Percentiles rank a stretch among this genome's conserved stretches.
Evolutionary conservation across 1,140 invertebrate genomes (phyloP).

Genomic region (Drosophila malerkotliana): DNA sequence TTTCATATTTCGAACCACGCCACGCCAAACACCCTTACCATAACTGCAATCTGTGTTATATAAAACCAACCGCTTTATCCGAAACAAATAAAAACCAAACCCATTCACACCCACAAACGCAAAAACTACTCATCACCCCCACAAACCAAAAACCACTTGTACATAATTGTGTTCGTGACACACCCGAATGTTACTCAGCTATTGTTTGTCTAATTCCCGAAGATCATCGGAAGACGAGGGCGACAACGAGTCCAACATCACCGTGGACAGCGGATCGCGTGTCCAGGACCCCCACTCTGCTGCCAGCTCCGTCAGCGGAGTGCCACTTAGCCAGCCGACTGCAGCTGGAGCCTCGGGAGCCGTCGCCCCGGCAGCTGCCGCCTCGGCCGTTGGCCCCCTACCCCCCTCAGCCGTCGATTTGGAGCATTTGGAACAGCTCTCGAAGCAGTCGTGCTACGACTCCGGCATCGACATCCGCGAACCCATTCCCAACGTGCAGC

Average conservation of each 20-base stretch:
- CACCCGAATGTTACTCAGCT: constrained; percentile 59
- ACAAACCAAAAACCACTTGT: constrained; percentile 31
- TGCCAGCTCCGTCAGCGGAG: constrained; percentile 64
- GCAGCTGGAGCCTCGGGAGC: constrained; percentile 14
- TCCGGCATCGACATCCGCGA: constrained; percentile 95
- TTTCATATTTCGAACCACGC: constrained; percentile 68
- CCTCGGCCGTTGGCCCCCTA: constrained; percentile 31
- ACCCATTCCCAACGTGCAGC: constrained; percentile 86
- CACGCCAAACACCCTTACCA: constrained; percentile 46
- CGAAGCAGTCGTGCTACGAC: constrained; percentile 92
- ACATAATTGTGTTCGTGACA: constrained; percentile 29
- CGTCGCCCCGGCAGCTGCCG: constrained; percentile 5
- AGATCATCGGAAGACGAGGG: constrained; percentile 84
- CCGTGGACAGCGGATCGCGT: constrained; percentile 76
- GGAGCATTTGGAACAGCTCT: constrained; percentile 77
- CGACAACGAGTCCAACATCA: constrained; percentile 82
- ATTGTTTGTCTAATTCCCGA: constrained; percentile 83
- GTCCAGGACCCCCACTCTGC: constrained; percentile 74
- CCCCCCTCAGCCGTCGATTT: constrained; percentile 68
- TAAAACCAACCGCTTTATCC: constrained; percentile 28
- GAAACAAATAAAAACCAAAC: constrained; percentile 15
- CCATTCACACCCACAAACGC: constrained; percentile 15
- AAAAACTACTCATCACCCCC: constrained; percentile 24
- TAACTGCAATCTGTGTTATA: constrained; percentile 42
- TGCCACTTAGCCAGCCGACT: constrained; percentile 12